Conservation (phyloP, 2,797 vertebrate genomes). For the Ispidina picta region DNA sequence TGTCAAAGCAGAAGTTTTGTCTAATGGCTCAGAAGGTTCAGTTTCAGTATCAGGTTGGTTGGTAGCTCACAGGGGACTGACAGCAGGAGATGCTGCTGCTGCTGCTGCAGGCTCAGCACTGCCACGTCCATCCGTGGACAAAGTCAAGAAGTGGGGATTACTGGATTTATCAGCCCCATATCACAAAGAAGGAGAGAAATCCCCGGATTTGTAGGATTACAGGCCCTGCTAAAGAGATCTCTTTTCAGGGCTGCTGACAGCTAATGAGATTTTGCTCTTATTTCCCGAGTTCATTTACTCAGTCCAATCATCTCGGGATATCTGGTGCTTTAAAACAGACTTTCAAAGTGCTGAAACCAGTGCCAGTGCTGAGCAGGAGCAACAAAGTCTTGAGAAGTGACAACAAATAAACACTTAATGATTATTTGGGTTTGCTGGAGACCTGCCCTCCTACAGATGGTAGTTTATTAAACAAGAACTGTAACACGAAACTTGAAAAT, state of each 20-base stretch:
- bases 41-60: neutral
- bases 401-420: neutral
- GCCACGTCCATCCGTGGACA: neutral
- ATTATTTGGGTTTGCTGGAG: neutral
- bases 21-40: neutral
- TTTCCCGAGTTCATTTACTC: neutral
- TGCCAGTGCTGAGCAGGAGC: neutral
- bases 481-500: neutral
- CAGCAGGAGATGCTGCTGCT: fast-evolving
- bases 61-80: neutral
- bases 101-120: neutral
- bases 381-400: neutral
- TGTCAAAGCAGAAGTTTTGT: neutral
- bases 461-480: neutral
- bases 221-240: neutral
- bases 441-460: neutral
- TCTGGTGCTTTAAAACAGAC: neutral
- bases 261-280: neutral
- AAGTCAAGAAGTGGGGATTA: neutral
- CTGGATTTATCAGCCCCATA: neutral
- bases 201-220: neutral
- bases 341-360: neutral
- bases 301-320: neutral
- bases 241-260: slow-evolving; percentile 11
- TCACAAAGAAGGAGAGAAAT: slow-evolving; percentile 3